A percentile compares a stretch with the other conserved stretches of the same genome.
Evolutionary conservation across 2,888 invertebrate species (phyloP).

Genomic region (Aleiodes leptofemur): DNA sequence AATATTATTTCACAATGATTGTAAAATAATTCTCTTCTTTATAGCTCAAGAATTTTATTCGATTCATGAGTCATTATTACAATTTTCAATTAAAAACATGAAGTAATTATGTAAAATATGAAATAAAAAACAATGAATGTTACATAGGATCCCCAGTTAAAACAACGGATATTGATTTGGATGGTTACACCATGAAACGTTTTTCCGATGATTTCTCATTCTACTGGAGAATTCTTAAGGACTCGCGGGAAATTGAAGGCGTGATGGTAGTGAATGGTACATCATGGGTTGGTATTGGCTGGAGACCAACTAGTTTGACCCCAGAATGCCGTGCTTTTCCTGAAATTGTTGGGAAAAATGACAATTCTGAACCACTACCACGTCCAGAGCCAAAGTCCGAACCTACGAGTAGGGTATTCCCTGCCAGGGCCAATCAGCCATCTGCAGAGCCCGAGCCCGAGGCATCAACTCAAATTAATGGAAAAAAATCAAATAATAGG

Average conservation of each 20-base stretch:
- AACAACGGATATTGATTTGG: conserved; percentile 83
- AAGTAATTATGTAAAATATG: not conserved
- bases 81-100: not conserved
- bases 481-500: conserved; percentile 43
- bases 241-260: conserved; percentile 91
- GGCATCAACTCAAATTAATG: conserved; percentile 1
- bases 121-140: not conserved
- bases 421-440: conserved; percentile 65
- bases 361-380: conserved; percentile 73
- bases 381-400: conserved; percentile 72
- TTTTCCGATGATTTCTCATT: conserved; percentile 86
- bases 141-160: conserved; percentile 85
- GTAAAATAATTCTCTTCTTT: conserved; percentile 14
- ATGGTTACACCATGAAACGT: conserved; percentile 82
- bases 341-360: conserved; percentile 76
- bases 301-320: conserved; percentile 88
- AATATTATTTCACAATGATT: no score
- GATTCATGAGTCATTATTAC: no score
- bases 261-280: conserved; percentile 92
- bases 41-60: no score
- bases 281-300: conserved; percentile 90
- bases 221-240: conserved; percentile 90
- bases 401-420: conserved; percentile 67
- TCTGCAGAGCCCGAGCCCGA: conserved; percentile 64
- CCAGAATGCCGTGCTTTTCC: conserved; percentile 90